Evolutionary conservation across 2,888 invertebrate genomes (phyloP).

Genomic region (Drosophila emarginata): DNA sequence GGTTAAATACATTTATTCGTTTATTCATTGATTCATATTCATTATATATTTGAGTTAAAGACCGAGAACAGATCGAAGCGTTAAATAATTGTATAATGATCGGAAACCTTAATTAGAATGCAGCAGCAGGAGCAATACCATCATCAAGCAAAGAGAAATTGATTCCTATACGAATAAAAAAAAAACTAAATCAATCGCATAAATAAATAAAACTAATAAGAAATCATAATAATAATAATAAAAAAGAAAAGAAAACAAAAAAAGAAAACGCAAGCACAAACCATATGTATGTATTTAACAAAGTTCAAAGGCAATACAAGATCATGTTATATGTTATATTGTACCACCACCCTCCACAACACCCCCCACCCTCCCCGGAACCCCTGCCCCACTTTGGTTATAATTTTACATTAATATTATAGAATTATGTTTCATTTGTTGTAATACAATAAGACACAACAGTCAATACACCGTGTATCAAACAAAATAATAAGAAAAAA

Average conservation of each 20-base stretch:
- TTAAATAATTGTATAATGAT: conserved; percentile 12
- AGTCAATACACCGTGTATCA: conserved; percentile 6
- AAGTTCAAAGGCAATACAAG: conserved; percentile 17
- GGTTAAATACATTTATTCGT: background rate
- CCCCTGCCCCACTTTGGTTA: background rate
- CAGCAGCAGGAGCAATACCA: conserved; percentile 6
- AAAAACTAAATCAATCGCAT: conserved; percentile 6
- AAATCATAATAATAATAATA: background rate
- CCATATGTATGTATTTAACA: conserved; percentile 11
- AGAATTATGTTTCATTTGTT: conserved; percentile 9
- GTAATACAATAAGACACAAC: conserved; percentile 7
- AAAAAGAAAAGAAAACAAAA: background rate
- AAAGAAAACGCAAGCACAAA: conserved; percentile 3
- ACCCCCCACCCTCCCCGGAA: background rate
- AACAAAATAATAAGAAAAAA: background rate
- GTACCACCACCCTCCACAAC: background rate
- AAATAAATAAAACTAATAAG: background rate
- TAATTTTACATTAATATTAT: conserved; percentile 11
- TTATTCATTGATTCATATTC: background rate
- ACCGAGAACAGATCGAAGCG: conserved; percentile 2
- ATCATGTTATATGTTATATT: conserved; percentile 8
- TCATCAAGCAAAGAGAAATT: conserved; percentile 2
- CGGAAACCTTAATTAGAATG: conserved; percentile 3
- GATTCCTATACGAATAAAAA: conserved; percentile 12
- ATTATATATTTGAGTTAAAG: background rate